Evolutionary conservation across 2,888 invertebrate species (phyloP), one percentile per base, ranked within the genome.

Genomic region (Dioctria linearis): DNA sequence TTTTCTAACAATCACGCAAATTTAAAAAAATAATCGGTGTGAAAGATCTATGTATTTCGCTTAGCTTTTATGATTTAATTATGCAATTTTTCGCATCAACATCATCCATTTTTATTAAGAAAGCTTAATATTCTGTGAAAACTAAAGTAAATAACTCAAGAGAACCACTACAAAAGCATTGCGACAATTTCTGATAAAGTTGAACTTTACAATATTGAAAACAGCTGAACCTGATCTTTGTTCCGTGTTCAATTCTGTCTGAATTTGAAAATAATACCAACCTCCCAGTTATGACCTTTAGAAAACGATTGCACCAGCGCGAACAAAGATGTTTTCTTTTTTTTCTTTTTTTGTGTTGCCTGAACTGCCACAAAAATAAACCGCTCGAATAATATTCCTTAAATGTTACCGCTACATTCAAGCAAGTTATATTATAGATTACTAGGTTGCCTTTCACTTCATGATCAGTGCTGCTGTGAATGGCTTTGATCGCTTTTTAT

Each of bases 361-460:
- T 65, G 11, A 51, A 51, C 51, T 57, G 61, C 61, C 25, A 61
- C 61, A 61, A 39, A 61, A 57, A 51, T 51, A 42, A 40, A 37
- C 73, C 73, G 42, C 37, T 73, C 73, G 57, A 73, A 73, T 73
- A 57, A 73, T 73, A 73, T 73, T 73, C 73, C 73, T 57, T 73
- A 59, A 73, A 54, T 73, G 73, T 73, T 54, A 73, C 42, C 57
- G 57, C 25, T 2, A 25, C 73, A 73, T 73, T 73, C 73, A 51
- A 37, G 73, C 73, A 51, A 37, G 73, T 73, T 42, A 42, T 73
- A 73, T 73, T 73, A 59, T 73, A 73, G 73, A 73, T 73, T 59
- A 73, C 73, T 73, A 57, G 73, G 73, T 42, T 73, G 73, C 73
- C 73, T 73, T 73, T 73, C 73, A 73, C 73, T 73, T 73, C 59